Evolutionary conservation across 2,888 invertebrate genomes (phyloP).

Genomic region (Pachymerium ferrugineum): DNA sequence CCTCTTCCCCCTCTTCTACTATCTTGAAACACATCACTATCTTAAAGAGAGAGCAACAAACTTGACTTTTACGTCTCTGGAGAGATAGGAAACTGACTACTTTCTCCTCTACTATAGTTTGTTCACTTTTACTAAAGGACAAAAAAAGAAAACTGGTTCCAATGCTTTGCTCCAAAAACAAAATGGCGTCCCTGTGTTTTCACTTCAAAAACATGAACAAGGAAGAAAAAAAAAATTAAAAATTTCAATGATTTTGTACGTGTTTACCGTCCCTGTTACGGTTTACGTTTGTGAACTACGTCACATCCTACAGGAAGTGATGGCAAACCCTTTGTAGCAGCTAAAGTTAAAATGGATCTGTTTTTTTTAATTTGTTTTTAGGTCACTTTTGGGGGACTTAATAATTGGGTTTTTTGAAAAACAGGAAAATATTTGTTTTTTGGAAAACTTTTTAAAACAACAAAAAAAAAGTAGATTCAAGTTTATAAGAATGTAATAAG

Average conservation of each 20-base stretch:
- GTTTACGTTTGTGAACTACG: constrained; percentile 23
- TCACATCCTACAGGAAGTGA: constrained; percentile 22
- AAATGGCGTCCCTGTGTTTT: constrained; percentile 22
- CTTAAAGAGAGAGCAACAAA: constrained; percentile 3
- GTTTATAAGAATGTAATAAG: background rate
- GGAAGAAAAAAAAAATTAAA: background rate
- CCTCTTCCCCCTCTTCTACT: too few species aligned
- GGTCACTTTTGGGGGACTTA: background rate
- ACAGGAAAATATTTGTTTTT: too few species aligned
- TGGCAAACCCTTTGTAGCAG: constrained; percentile 23
- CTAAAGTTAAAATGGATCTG: background rate
- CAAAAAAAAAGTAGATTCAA: background rate
- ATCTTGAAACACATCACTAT: constrained; percentile 19
- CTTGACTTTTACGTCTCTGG: constrained; percentile 18
- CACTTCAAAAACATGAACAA: constrained; percentile 7
- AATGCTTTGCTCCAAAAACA: constrained; percentile 11
- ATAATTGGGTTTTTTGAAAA: background rate
- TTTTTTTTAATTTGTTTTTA: background rate
- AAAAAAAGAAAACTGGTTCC: background rate
- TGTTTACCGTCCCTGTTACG: constrained; percentile 18
- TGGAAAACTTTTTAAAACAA: constrained; percentile 18
- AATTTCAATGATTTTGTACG: background rate
- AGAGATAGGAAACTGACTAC: background rate
- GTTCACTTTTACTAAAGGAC: constrained; percentile 19
- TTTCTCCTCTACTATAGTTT: constrained; percentile 22